Conservation (phyloP, 2,113 vertebrate species). For the Oxyura jamaicensis region DNA sequence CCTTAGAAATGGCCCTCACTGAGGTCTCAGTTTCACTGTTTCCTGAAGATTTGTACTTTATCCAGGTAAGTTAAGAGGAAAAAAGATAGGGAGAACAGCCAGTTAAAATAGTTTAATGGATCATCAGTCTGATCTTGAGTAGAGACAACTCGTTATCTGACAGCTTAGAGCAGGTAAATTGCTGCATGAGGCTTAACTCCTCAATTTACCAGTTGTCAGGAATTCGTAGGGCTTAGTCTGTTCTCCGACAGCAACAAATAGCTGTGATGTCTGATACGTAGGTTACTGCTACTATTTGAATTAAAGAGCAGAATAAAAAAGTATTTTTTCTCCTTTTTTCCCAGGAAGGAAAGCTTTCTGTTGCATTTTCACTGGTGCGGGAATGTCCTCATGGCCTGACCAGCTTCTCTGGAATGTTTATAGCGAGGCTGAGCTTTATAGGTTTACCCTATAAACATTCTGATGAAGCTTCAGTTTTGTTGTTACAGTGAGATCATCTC, state of each 20-base stretch:
- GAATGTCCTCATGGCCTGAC: background rate
- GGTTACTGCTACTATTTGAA: background rate
- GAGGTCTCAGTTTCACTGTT: background rate
- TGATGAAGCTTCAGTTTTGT: slow-evolving; percentile 61
- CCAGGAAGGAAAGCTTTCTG: background rate
- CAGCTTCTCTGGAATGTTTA: slow-evolving; percentile 41
- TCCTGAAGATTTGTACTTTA: background rate
- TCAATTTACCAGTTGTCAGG: background rate
- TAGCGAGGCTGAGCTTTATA: slow-evolving; percentile 11
- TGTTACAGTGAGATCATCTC: slow-evolving; percentile 70
- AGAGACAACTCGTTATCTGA: background rate
- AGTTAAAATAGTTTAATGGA: background rate
- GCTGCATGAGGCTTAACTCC: background rate
- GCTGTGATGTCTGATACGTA: background rate
- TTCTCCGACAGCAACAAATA: background rate
- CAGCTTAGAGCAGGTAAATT: background rate
- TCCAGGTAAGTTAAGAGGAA: background rate
- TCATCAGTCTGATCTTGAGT: background rate
- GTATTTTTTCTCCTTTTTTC: background rate
- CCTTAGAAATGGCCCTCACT: background rate
- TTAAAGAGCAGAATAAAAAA: background rate
- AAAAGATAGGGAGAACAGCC: background rate
- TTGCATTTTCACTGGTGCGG: background rate
- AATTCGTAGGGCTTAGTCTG: background rate
- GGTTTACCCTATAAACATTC: slow-evolving; percentile 60